Evolutionary conservation across 2,888 invertebrate species (phyloP), one percentile per base, ranked within the genome.

Genomic region (Allolobophora icterica): DNA sequence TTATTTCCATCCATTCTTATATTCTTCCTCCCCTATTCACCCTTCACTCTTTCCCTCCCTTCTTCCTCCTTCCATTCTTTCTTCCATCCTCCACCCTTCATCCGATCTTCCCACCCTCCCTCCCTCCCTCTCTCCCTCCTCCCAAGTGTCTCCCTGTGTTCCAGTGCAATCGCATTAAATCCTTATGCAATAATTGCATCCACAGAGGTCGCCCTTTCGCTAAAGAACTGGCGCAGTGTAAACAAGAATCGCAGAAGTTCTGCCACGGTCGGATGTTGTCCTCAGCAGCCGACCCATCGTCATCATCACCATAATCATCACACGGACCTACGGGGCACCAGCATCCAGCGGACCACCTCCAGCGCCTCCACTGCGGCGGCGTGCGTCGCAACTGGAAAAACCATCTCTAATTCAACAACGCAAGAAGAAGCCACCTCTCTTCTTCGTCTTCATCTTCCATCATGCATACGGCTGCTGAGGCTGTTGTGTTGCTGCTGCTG

Each of bases 401-500:
- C 71, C 52, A 52, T 52, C 52, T 2, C 52, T 52, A 71, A 71
- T 71, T 71, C 71, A 71, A 30, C 71, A 71, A 30, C 71, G 13
- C 71, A n/a, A n/a, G n/a, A n/a, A n/a, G 71, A n/a, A 71, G 71
- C n/a, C 71, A 71, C n/a, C 71, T n/a, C 30, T 71, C n/a, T 71
- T 71, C 71, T n/a, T 71, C n/a, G n/a, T 71, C n/a, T n/a, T n/a
- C 71, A n/a, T 71, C 71, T 71, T n/a, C 71, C n/a, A n/a, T 52
- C 52, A 4, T 38, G 4, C 8, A 5, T 24, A 52, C 71, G 30
- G n/a, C 71, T 71, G 52, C 52, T 52, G 52, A 21, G 1, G 71
- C 8, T 58, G 58, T 6, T 30, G 58, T 58, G 58, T 19, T 52
- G 52, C 24, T 71, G 71, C 8, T 71, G 71, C 71, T 8, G 71